A percentile compares a stretch with the other conserved stretches of the same genome.
Conservation (phyloP, 2,797 vertebrate genomes). For the Argentina silus region DNA sequence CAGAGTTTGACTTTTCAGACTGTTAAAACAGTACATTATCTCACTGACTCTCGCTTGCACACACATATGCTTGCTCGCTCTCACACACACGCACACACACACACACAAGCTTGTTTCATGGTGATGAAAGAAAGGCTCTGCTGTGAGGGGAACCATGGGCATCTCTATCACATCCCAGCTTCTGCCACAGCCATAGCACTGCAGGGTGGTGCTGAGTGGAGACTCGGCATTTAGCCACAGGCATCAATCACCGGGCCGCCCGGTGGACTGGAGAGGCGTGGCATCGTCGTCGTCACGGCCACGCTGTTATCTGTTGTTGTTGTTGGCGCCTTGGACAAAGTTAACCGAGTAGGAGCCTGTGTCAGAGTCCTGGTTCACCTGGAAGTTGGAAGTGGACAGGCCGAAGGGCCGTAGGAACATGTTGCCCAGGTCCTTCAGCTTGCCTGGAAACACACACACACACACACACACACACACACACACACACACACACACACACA, state of each 20-base stretch:
- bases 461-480: background rate
- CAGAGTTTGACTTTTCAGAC: background rate
- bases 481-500: no score
- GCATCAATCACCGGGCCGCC: no score
- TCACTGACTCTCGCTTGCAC: background rate
- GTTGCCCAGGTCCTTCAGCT: constrained; percentile 96
- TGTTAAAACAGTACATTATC: background rate
- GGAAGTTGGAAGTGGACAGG: constrained; percentile 96
- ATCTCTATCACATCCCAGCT: no score
- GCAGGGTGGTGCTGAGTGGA: no score
- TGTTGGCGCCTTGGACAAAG: constrained; percentile 91
- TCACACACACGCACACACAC: background rate
- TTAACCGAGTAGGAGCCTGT: constrained; percentile 95
- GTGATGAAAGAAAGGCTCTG: background rate
- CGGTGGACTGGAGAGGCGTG: background rate
- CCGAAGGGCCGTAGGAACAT: constrained; percentile 94
- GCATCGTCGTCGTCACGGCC: no score
- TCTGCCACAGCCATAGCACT: no score
- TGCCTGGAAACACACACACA: constrained; percentile 75
- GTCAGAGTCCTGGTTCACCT: constrained; percentile 89
- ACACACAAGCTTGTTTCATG: background rate
- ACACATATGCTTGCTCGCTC: no score
- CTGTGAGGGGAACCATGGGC: no score
- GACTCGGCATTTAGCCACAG: no score
- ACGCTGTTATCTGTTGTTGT: constrained; percentile 71